Conservation (phyloP, 2,888 invertebrate genomes). For the Diogma glabrata region DNA sequence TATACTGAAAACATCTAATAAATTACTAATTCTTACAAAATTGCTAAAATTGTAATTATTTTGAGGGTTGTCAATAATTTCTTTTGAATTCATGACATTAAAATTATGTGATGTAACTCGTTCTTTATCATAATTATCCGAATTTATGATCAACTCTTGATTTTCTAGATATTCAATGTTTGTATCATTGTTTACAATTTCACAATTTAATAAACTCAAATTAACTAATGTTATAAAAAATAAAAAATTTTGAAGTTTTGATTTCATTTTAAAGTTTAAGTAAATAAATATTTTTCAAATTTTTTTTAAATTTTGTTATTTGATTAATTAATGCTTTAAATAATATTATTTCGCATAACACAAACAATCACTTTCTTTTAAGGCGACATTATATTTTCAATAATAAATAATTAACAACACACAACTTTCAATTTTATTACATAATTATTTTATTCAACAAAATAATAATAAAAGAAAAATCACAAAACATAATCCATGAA, state of each 20-base stretch:
- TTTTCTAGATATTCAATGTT: not conserved
- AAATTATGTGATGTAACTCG: conserved; percentile 7
- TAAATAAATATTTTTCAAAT: too few species aligned
- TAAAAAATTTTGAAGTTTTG: conserved; percentile 3
- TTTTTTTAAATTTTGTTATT: too few species aligned
- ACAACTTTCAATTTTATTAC: conserved; percentile 3
- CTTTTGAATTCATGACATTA: conserved; percentile 11
- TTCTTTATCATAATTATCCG: conserved; percentile 4
- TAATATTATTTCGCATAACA: too few species aligned
- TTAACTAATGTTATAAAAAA: conserved; percentile 3
- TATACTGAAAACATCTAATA: conserved; percentile 33
- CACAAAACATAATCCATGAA: not conserved
- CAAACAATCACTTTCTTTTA: not conserved
- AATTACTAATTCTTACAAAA: conserved; percentile 28
- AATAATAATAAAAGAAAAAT: not conserved
- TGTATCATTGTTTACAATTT: not conserved
- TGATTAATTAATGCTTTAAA: too few species aligned
- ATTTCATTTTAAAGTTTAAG: not conserved
- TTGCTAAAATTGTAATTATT: conserved; percentile 23
- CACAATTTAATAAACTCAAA: too few species aligned
- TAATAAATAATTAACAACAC: not conserved
- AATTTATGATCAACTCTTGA: not conserved
- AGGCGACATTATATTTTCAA: not conserved
- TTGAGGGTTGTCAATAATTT: conserved; percentile 5
- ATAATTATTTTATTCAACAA: not conserved